Evolutionary conservation across 2,113 vertebrate genomes (phyloP), one percentile per base, ranked within the genome.

Genomic region (Myiagra hebetior): DNA sequence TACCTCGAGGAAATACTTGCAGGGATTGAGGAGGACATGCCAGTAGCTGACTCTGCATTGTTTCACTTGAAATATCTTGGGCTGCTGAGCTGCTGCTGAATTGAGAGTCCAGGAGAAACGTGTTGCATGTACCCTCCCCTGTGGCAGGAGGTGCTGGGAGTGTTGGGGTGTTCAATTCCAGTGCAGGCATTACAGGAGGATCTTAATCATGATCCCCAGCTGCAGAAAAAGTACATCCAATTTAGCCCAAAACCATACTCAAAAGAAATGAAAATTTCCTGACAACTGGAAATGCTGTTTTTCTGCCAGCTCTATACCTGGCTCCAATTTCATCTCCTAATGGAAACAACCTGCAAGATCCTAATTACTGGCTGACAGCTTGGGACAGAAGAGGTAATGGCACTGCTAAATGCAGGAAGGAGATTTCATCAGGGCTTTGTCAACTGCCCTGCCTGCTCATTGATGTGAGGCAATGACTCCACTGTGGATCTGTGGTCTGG

Each of bases 261-360:
- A 2, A 94, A 93, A 96, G 83, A 92, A 91, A 89, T 27, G 6
- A 94, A 91, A 68, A 60, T 91, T 72, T 93, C 77, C 87, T 95
- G 91, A 92, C 74, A 87, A 95, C 65, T 93, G 89, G 74, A 95
- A 97, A 87, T 87, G 62, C 57, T 65, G 12, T 69, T 92, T 82
- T 96, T 85, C 77, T 11, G 15, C 89, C 93, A 95, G 91, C 62
- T 74, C 59, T 65, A 4, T 95, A 91, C 77, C 91, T 94, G 94
- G 84, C 81, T 95, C 65, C 7, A 10, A 1, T 96, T 97, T 95
- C 65, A 64, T 87, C 84, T 93, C 53, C 67, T 96, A 93, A 96
- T 96, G 93, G 93, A 95, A 97, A 95, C 87, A 96, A 85, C 89
- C 91, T 96, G 94, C 85, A 73, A 91, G 93, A 85, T 86, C 60